Base-by-base conservation (phyloP, 2,888 invertebrate genomes). In the Nesidiocoris tenuis region DNA sequence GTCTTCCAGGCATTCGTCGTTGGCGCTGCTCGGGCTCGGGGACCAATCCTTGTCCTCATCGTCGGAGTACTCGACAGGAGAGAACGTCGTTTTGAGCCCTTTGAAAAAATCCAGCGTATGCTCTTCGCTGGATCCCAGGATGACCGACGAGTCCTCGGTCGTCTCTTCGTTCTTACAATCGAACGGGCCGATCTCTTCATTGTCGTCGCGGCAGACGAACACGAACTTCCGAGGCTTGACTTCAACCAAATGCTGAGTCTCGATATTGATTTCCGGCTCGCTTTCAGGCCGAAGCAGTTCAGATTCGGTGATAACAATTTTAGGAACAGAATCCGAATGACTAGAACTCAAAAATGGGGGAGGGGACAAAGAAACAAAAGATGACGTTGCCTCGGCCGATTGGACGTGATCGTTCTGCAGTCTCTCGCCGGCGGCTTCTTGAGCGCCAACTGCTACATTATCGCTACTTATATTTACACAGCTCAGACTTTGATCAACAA, bases 101-200 rank as follows among this genome's bases (percentile, higher is more conserved):
- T 85, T 87, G 80, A 85, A 87, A 54, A 85, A 82, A 76, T 87
- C 87, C 55, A 86, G 81, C 0, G 86, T 84, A 80, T 86, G 87
- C 80, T 87, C 87, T 79, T 88, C 87, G 79, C 87, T 87, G 0
- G 88, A 86, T 0, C 88, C 88, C 56, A 88, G 80, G 12, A 88
- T 87, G 2, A 88, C 87, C n/a, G 86, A 86, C 76, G 86, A 85
- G 81, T 75, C 75, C 55, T 86, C 85, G 81, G 78, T 84, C 85
- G 76, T 85, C 85, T 39, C 18, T 61, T 64, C 64, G 3, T 18
- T 57, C 12, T 55, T 57, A 16, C 65, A 59, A 18, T 66, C 56
- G 5, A 57, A 88, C 87, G 18, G 86, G 86, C 75, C 86, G 85
- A 81, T 56, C 56, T 64, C 17, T 16, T 25, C 23, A 12, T 75